Percentiles rank a stretch among this genome's conserved stretches.
Conservation (phyloP, 2,888 invertebrate species). For the Muschampia plurimacula region DNA sequence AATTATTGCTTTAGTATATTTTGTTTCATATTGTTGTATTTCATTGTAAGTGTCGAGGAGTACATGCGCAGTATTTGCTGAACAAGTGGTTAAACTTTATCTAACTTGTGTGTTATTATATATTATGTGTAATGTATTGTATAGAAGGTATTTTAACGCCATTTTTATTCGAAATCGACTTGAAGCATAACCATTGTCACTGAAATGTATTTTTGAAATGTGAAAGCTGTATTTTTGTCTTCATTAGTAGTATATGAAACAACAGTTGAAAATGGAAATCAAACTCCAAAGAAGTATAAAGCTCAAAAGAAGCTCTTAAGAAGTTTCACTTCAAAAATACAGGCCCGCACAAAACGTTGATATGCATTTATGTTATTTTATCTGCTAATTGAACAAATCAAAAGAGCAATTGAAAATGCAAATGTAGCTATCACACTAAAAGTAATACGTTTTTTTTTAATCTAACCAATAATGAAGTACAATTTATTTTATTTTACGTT, state of each 20-base stretch:
- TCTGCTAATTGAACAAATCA: not conserved
- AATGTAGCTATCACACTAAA: slow-evolving; percentile 26
- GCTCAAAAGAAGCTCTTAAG: not conserved
- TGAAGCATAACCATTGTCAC: not conserved
- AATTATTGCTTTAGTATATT: slow-evolving; percentile 67
- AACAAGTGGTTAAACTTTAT: slow-evolving; percentile 46
- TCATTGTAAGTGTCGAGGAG: slow-evolving; percentile 56
- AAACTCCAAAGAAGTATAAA: not conserved
- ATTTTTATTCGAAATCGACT: not conserved
- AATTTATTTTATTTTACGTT: slow-evolving; percentile 6
- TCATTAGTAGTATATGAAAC: not conserved
- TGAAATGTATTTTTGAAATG: slow-evolving; percentile 16
- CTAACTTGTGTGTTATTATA: slow-evolving; percentile 39
- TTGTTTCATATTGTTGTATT: slow-evolving; percentile 74
- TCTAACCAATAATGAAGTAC: slow-evolving; percentile 13
- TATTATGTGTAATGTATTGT: slow-evolving; percentile 14
- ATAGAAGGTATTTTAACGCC: not conserved
- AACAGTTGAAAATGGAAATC: not conserved
- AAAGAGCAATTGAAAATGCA: not conserved
- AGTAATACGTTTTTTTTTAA: slow-evolving; percentile 1
- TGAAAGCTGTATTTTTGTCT: slow-evolving; percentile 16
- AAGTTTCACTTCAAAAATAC: not conserved
- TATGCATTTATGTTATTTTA: not conserved
- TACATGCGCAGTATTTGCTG: slow-evolving; percentile 55
- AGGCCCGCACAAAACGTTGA: not conserved